These are phyloP conservation scores for Hofmannophila pseudospretella DNA, from an alignment of 2,888 invertebrate species.

Conservation along the genomic window DNA sequence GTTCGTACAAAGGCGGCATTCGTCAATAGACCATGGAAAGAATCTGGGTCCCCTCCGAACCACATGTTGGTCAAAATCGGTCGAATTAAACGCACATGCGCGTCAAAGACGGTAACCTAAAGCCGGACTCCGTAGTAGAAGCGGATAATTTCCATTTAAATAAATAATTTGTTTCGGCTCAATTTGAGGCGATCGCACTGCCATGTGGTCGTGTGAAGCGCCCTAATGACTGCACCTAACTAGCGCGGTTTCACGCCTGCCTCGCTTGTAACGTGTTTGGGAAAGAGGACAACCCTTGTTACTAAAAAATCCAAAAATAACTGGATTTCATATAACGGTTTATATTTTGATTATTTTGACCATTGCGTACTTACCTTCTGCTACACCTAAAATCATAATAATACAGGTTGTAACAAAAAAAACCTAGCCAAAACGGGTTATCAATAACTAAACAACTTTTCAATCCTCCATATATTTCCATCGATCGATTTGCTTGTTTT, in stretches of 20 bases:
- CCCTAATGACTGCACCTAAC: slow-evolving; percentile 64
- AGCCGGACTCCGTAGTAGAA: slow-evolving; percentile 36
- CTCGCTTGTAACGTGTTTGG: slow-evolving; percentile 6
- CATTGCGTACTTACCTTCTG: too few species aligned
- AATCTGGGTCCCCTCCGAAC: slow-evolving; percentile 32
- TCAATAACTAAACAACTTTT: too few species aligned
- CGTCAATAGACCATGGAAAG: slow-evolving; percentile 38
- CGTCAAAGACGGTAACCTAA: slow-evolving; percentile 41
- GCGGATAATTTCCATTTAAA: slow-evolving; percentile 70
- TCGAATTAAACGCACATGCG: slow-evolving; percentile 54
- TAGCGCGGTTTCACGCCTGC: slow-evolving; percentile 70
- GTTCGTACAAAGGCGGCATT: slow-evolving; percentile 21
- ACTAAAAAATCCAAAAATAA: too few species aligned
- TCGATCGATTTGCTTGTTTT: too few species aligned
- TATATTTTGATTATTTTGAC: too few species aligned
- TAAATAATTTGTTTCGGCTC: slow-evolving; percentile 72
- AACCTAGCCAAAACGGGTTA: too few species aligned
- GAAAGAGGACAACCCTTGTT: not conserved
- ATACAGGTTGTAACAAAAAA: too few species aligned
- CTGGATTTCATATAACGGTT: too few species aligned
- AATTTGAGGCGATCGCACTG: slow-evolving; percentile 49
- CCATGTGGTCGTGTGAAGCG: slow-evolving; percentile 62
- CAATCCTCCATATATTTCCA: too few species aligned
- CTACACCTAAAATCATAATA: too few species aligned
- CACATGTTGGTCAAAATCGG: slow-evolving; percentile 43